A percentile compares a stretch with the other conserved stretches of the same genome.
These are phyloP conservation scores for Phyllostomus hastatus DNA, from an alignment of 2,113 vertebrate species.

Conservation along the genomic window DNA sequence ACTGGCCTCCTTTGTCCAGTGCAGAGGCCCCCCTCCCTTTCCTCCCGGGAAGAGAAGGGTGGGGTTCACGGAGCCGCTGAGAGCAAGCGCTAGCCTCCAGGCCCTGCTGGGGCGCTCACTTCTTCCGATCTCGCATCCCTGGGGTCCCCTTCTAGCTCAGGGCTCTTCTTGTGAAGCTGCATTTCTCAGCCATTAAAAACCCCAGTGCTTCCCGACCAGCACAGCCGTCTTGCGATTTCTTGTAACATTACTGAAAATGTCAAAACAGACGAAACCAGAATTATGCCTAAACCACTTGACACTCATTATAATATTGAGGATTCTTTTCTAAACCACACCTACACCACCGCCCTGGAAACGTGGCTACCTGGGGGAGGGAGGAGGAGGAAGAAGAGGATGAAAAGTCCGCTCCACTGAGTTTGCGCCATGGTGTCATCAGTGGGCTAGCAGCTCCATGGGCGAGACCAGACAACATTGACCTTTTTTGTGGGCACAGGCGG, in stretches of 20 bases:
- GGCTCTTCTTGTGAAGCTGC: neutral
- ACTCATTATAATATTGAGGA: neutral
- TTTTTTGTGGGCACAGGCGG: accelerated
- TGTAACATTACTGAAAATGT: neutral
- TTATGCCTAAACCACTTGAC: neutral
- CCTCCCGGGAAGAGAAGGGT: neutral
- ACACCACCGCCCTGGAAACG: neutral
- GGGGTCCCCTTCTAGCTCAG: neutral
- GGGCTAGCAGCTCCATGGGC: neutral
- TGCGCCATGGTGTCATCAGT: too few relatives aligned
- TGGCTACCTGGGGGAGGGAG: too few relatives aligned
- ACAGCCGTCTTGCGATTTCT: neutral
- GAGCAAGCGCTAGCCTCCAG: neutral
- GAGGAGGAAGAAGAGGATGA: neutral
- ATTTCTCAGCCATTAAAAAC: neutral
- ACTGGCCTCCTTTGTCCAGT: neutral
- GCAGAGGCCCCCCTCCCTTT: neutral
- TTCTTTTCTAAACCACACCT: neutral
- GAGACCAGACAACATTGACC: accelerated
- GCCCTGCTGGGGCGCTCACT: neutral
- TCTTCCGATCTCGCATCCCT: neutral
- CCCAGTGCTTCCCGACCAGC: neutral
- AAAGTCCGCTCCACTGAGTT: neutral
- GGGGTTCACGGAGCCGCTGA: neutral
- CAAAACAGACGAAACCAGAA: neutral